Conservation (phyloP, 2,888 invertebrate genomes). For the Salpingus planirostris region DNA sequence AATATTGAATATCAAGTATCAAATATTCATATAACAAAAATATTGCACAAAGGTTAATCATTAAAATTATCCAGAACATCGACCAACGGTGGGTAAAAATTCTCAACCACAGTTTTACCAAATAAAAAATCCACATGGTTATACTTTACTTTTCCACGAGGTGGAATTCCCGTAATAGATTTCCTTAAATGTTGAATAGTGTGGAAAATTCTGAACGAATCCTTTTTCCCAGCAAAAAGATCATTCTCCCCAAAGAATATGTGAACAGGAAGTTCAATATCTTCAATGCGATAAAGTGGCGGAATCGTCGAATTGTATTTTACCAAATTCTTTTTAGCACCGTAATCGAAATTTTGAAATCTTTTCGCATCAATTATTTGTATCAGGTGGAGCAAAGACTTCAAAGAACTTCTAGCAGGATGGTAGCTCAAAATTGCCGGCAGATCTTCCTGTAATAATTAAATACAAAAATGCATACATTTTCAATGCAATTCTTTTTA, state of each 20-base stretch:
- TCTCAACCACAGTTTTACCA: neutral
- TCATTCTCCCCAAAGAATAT: conserved; percentile 1
- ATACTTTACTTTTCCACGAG: neutral
- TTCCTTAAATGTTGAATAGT: neutral
- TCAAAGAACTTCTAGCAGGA: conserved; percentile 1
- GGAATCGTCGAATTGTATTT: conserved; percentile 1
- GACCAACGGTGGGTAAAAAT: conserved; percentile 1
- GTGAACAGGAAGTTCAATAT: conserved; percentile 2
- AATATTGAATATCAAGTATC: too few relatives aligned
- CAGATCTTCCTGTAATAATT: conserved; percentile 18
- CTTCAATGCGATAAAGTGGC: neutral
- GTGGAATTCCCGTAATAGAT: neutral
- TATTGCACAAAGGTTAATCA: neutral
- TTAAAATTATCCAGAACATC: neutral
- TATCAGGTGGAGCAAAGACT: neutral
- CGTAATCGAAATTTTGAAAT: conserved; percentile 2
- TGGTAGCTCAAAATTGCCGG: conserved; percentile 13
- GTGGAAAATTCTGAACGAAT: too few relatives aligned
- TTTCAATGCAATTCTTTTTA: too few relatives aligned
- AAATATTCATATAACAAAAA: too few relatives aligned
- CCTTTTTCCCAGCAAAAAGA: neutral
- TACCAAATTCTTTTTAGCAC: neutral
- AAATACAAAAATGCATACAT: too few relatives aligned
- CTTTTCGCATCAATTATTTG: neutral
- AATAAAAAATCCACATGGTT: conserved; percentile 1